phyloP scores from a whole-genome alignment of 1,140 invertebrate genomes.

The Branchinecta lindahli region DNA sequence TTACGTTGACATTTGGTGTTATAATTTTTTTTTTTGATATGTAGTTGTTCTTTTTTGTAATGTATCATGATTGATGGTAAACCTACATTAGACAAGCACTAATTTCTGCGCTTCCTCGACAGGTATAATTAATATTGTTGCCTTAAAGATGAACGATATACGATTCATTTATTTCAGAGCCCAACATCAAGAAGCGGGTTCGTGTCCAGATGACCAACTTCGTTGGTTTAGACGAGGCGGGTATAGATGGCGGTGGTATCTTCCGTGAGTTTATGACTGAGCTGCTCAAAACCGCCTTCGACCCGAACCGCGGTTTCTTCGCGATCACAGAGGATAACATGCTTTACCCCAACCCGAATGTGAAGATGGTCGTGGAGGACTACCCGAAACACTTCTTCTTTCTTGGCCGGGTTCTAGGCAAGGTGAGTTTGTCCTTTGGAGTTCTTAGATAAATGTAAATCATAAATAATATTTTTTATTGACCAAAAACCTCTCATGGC shows the following conservation, averaged over 20 bases:
- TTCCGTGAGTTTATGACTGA: conserved; percentile 76
- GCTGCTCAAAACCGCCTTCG: conserved; percentile 83
- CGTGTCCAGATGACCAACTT: conserved; percentile 77
- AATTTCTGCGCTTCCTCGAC: no score
- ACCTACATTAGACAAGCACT: no score
- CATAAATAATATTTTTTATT: no score
- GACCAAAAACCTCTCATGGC: no score
- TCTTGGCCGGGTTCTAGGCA: conserved; percentile 84
- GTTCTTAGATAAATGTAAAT: no score
- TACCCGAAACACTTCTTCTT: conserved; percentile 87
- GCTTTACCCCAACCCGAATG: conserved; percentile 88
- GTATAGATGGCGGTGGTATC: conserved; percentile 90
- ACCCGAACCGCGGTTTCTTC: conserved; percentile 92
- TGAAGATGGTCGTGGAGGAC: conserved; percentile 62
- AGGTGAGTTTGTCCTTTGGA: conserved; percentile 38
- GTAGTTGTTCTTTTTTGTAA: no score
- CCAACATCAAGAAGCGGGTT: conserved; percentile 66
- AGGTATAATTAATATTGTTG: no score
- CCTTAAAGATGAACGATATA: no score
- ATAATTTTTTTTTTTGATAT: no score
- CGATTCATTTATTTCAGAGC: conserved; percentile 43
- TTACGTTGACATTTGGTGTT: no score
- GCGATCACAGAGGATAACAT: conserved; percentile 76
- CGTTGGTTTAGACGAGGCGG: conserved; percentile 78
- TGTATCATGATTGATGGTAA: no score